Evolutionary conservation across 2,113 vertebrate species (phyloP), one percentile per base, ranked within the genome.

Genomic region (Colius striatus): DNA sequence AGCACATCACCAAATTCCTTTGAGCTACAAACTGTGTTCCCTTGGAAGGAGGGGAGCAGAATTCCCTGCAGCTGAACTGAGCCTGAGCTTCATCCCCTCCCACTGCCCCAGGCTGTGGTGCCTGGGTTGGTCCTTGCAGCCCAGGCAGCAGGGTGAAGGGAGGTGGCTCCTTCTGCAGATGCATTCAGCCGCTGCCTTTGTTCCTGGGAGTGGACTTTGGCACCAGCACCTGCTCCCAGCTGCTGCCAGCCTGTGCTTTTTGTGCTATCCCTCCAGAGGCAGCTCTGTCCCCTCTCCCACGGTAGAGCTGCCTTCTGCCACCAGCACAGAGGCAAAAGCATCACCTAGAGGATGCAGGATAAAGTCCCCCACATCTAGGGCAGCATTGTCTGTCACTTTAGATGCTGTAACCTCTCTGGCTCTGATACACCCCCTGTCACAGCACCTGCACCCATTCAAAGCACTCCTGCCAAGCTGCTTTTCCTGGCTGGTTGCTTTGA

Each of bases 381-480:
- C 71, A 84, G 72, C 72, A 65, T 36, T 6, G 1, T 65, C 48
- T 93, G 75, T 62, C 65, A 47, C 50, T 48, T 77, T 75, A 30
- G 9, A 6, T 43, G 11, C 38, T 71, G 66, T 32, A 75, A 48
- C 73, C 74, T 75, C 36, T 74, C 82, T 71, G 67, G 20, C 50
- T 89, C 36, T n/a, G 63, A 48, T 32, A 38, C 11, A 27, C 61
- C 45, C 21, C 32, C 54, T 68, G 67, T 70, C 51, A 79, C 58
- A 88, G 29, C 29, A 16, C 3, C 6, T 30, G 30, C 34, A 85
- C 45, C 62, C 34, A 0, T 76, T 88, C 63, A 48, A 72, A 88
- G 70, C 87, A 22, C 41, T 54, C 45, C 80, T 87, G 63, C 65
- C 90, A 65, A 88, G 60, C 60, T 90, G 3, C 61, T 71, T 94